phyloP scores from a whole-genome alignment of 2,888 invertebrate genomes.

The Stictocephala bisonia region DNA sequence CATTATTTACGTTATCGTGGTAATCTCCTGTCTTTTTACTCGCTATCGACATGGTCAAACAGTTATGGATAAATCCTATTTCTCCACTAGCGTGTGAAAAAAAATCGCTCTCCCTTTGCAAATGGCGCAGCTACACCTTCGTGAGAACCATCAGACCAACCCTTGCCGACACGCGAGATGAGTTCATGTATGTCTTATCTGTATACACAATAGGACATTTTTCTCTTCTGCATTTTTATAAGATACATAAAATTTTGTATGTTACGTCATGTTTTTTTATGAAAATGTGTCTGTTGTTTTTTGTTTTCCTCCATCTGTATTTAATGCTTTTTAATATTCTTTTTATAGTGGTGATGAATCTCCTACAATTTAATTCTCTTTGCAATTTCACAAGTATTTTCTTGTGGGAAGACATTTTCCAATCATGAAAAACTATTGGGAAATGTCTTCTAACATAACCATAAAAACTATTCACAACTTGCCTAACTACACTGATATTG shows the following conservation, averaged over 20 bases:
- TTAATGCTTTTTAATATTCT: background rate
- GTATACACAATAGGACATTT: background rate
- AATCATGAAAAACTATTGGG: background rate
- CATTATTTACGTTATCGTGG: background rate
- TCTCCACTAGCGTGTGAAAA: background rate
- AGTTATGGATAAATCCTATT: background rate
- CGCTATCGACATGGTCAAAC: background rate
- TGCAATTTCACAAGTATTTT: background rate
- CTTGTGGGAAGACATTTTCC: background rate
- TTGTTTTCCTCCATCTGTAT: background rate
- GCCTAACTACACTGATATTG: background rate
- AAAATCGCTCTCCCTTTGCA: background rate
- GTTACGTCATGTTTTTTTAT: background rate
- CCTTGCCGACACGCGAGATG: background rate
- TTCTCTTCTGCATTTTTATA: background rate
- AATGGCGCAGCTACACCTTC: background rate
- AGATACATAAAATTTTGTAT: background rate
- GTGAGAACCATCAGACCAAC: background rate
- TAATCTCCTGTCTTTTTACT: background rate
- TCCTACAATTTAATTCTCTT: background rate
- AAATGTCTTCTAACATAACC: no score
- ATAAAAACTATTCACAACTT: no score
- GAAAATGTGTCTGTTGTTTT: background rate
- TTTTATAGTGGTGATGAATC: background rate
- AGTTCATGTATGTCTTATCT: background rate